Percentiles rank a stretch among this genome's conserved stretches.
Evolutionary conservation across 2,797 vertebrate species (phyloP).

Genomic region (Artibeus jamaicensis): DNA sequence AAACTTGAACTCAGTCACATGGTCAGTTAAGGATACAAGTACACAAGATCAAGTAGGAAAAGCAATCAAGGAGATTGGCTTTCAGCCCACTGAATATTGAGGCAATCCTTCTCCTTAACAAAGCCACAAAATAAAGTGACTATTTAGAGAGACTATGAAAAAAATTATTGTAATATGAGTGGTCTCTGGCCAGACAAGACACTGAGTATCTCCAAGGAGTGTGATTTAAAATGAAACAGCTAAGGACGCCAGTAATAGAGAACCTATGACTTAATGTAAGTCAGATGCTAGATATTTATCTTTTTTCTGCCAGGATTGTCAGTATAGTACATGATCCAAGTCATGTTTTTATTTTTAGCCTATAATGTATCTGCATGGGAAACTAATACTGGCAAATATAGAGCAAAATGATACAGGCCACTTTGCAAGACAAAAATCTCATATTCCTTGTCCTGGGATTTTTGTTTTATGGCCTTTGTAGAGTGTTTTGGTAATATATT

Average conservation of each 20-base stretch:
- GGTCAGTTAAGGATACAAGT: not conserved
- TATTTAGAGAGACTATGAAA: not conserved
- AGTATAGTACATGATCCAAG: not conserved
- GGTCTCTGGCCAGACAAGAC: not conserved
- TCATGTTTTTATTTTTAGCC: slow-evolving; percentile 36
- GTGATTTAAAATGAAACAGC: not conserved
- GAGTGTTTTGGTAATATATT: slow-evolving; percentile 37
- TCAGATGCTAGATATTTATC: not conserved
- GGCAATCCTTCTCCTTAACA: not conserved
- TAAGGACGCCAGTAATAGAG: not conserved
- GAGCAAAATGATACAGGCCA: slow-evolving; percentile 9
- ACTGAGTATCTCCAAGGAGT: not conserved
- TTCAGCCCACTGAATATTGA: not conserved
- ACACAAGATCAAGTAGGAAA: not conserved
- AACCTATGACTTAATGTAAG: not conserved
- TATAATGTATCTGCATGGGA: not conserved
- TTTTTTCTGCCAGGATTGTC: not conserved
- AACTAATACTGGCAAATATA: slow-evolving; percentile 31
- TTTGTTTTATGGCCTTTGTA: slow-evolving; percentile 29
- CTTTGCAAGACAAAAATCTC: slow-evolving; percentile 61
- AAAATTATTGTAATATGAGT: not conserved
- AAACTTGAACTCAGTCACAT: not conserved
- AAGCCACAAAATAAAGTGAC: not conserved
- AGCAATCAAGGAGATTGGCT: not conserved
- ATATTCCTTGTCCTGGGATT: slow-evolving; percentile 37